Conservation (phyloP, 2,797 vertebrate genomes). For the Malacoraja senta region DNA sequence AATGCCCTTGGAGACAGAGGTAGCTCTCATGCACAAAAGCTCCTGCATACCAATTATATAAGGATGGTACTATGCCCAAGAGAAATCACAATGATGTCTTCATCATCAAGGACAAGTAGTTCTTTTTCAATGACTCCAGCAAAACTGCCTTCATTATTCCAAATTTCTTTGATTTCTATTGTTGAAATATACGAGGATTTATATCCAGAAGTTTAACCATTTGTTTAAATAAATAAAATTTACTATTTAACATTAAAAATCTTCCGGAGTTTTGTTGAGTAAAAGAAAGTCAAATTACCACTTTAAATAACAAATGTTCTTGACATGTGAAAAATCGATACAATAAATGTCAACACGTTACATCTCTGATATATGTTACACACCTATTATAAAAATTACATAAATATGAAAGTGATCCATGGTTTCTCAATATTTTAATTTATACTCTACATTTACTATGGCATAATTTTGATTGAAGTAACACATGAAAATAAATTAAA, state of each 20-base stretch:
- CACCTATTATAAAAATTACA: background rate
- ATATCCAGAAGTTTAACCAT: background rate
- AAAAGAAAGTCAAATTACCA: background rate
- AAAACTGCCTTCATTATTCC: background rate
- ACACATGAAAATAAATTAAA: background rate
- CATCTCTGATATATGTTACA: background rate
- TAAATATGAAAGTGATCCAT: background rate
- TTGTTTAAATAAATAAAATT: background rate
- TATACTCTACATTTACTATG: background rate
- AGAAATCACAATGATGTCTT: background rate
- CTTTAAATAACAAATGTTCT: background rate
- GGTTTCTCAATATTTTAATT: background rate
- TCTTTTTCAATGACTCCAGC: background rate
- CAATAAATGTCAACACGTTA: constrained; percentile 1
- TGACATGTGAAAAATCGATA: background rate
- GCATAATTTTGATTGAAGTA: background rate
- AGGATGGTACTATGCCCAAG: background rate
- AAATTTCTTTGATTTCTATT: background rate
- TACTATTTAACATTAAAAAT: background rate
- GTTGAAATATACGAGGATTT: background rate
- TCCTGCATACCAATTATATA: background rate
- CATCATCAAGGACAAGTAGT: background rate
- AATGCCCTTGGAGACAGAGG: background rate
- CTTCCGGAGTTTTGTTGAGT: background rate
- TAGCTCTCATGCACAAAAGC: background rate